Base-by-base conservation (phyloP, 2,888 invertebrate species). In the Yponomeuta malinellus region DNA sequence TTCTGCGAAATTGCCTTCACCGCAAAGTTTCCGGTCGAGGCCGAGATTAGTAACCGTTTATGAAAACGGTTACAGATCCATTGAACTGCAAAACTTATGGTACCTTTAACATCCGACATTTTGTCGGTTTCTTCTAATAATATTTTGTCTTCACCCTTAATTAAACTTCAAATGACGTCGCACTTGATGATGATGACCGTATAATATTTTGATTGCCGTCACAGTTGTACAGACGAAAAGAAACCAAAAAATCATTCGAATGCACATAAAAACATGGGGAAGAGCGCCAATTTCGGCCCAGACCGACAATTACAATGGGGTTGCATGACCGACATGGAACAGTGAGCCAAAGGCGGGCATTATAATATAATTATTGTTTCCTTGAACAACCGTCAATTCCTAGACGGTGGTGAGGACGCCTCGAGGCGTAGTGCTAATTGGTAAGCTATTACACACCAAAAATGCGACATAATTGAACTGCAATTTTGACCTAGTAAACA, bases 221-320 rank as follows among this genome's bases (percentile, higher is more conserved):
- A 67, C 67, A 67, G 67, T 67, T 67, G 67, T n/a, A 9, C 3
- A 12, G 33, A n/a, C 37, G 31, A n/a, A 67, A 67, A 67, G 15
- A 67, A 67, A 67, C 37, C 15, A 67, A 67, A 67, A 67, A 12
- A 59, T 15, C 15, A 0, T 59, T 59, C 15, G 0, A 43, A 8
- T 43, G 43, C 43, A 43, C 43, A 43, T 9, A 59, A 65, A 65
- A 65, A 65, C 33, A 12, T 12, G 31, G 31, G 68, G 68, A 68
- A 68, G 68, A 68, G 68, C 68, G 68, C 68, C 52, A 52, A 68
- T 68, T 68, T 68, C 52, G 52, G 68, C 68, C 31, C 52, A 52
- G n/a, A 68, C 68, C 68, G 48, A 52, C 52, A 68, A 68, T 68
- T 68, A 68, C 33, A 67, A 67, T n/a, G 52, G 52, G 52, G 37